phyloP scores from a whole-genome alignment of 1,140 invertebrate genomes.

The Brachionus sp. region DNA sequence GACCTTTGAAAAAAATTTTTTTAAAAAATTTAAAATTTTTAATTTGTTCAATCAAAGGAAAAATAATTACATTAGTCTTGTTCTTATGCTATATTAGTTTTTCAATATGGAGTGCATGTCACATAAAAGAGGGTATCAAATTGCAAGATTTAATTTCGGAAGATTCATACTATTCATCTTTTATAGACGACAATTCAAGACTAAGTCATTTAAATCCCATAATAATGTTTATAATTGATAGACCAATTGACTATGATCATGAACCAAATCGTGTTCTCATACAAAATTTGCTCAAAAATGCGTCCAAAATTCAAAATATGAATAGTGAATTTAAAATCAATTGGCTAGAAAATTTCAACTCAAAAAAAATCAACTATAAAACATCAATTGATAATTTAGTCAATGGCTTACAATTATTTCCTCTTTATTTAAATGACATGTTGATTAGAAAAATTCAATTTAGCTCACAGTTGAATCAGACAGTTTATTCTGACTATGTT shows the following conservation, averaged over 20 bases:
- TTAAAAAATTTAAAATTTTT: slow-evolving; percentile 71
- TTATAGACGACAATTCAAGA: slow-evolving; percentile 50
- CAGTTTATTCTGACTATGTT: slow-evolving; percentile 70
- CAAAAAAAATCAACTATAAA: slow-evolving; percentile 62
- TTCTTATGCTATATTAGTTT: slow-evolving; percentile 78
- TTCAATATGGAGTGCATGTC: slow-evolving; percentile 79
- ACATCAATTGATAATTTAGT: slow-evolving; percentile 73
- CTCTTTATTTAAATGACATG: slow-evolving; percentile 70
- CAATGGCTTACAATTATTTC: slow-evolving; percentile 64
- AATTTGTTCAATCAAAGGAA: slow-evolving; percentile 61
- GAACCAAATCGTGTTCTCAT: slow-evolving; percentile 71
- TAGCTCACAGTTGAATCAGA: not conserved
- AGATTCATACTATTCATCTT: slow-evolving; percentile 53
- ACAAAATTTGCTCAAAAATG: slow-evolving; percentile 74
- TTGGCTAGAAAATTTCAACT: slow-evolving; percentile 76
- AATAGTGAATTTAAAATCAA: slow-evolving; percentile 77
- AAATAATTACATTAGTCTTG: slow-evolving; percentile 68
- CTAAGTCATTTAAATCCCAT: slow-evolving; percentile 50
- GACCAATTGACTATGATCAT: slow-evolving; percentile 79
- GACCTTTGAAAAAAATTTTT: slow-evolving; percentile 70
- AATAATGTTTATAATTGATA: slow-evolving; percentile 74
- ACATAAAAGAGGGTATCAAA: slow-evolving; percentile 78
- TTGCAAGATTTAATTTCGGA: slow-evolving; percentile 58
- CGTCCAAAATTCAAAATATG: slow-evolving; percentile 73
- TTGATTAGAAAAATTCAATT: slow-evolving; percentile 67